Base-by-base conservation (phyloP, 2,888 invertebrate species). In the Protophormia terraenovae region DNA sequence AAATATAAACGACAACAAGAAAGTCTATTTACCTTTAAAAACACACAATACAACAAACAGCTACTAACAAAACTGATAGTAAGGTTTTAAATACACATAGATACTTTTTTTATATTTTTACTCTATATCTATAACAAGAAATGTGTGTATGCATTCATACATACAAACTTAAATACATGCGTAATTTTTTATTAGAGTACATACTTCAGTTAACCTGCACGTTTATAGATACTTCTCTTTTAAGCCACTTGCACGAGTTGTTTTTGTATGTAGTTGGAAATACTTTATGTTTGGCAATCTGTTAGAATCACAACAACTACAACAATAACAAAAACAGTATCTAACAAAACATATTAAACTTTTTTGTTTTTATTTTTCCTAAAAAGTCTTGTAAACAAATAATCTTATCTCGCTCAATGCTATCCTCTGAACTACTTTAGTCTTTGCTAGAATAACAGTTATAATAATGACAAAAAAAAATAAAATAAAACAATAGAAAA, bases 321-420 rank as follows among this genome's bases (percentile, higher is more conserved):
- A n/a, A n/a, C n/a, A n/a, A n/a, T n/a, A n/a, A n/a, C n/a, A n/a
- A n/a, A 22, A 45, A 50, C n/a, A 29, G 55, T 58, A 58, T 16
- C 16, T 58, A 58, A 58, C 29, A n/a, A 58, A n/a, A 29, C 1
- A 10, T 8, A 58, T 58, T 29, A n/a, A 29, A 58, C 50, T 29
- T n/a, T 16, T 58, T 24, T 24, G n/a, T 60, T 16, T 60, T n/a
- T n/a, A n/a, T n/a, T n/a, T 60, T 60, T 60, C 32, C 32, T 22
- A 38, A 22, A 50, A 53, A 41, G 47, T 22, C 45, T 67, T 77
- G 19, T 53, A 71, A 79, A 45, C 50, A 79, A 79, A 79, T 79
- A 71, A 71, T 79, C 62, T 79, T 79, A 79, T 79, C 71, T 53
- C n/a, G 38, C 24, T n/a, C 22, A 64, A 22, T 3, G 6, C 60